Conservation (phyloP, 2,797 vertebrate genomes). For the Harpagifer antarcticus region DNA sequence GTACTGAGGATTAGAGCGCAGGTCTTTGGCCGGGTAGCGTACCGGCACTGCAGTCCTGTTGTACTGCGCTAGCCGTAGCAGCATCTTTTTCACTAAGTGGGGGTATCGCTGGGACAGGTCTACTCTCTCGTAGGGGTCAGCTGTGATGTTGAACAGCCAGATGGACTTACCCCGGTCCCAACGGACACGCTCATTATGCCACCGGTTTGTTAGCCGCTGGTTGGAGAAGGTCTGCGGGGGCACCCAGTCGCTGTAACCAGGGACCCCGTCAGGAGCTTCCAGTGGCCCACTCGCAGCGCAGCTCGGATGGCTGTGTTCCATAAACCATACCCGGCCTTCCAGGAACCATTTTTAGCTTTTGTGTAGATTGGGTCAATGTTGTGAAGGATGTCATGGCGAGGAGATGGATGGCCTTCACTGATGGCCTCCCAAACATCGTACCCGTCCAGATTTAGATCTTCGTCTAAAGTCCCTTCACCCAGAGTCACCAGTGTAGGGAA, state of each 20-base stretch:
- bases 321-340: slow-evolving; percentile 93
- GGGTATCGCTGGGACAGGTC: slow-evolving; percentile 92
- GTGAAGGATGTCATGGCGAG: slow-evolving; percentile 95
- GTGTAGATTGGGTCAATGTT: slow-evolving; percentile 97
- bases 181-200: slow-evolving; percentile 91
- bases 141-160: slow-evolving; percentile 98
- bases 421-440: slow-evolving; percentile 98
- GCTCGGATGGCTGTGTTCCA: slow-evolving; percentile 97
- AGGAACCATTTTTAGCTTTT: slow-evolving; percentile 94
- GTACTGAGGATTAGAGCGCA: slow-evolving; percentile 94
- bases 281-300: slow-evolving; percentile 93
- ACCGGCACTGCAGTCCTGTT: slow-evolving; percentile 94
- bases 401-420: slow-evolving; percentile 94
- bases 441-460: slow-evolving; percentile 92
- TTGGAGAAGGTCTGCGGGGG: slow-evolving; percentile 96
- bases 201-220: slow-evolving; percentile 88
- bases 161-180: slow-evolving; percentile 92
- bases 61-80: slow-evolving; percentile 90
- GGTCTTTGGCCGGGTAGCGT: slow-evolving; percentile 94
- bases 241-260: slow-evolving; percentile 96
- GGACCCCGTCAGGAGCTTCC: slow-evolving; percentile 96
- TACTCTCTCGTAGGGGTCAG: slow-evolving; percentile 94
- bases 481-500: slow-evolving; percentile 95
- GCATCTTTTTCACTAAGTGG: slow-evolving; percentile 91
- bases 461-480: slow-evolving; percentile 92